Evolutionary conservation across 2,113 vertebrate genomes (phyloP).

Genomic region (Percina caprodes): DNA sequence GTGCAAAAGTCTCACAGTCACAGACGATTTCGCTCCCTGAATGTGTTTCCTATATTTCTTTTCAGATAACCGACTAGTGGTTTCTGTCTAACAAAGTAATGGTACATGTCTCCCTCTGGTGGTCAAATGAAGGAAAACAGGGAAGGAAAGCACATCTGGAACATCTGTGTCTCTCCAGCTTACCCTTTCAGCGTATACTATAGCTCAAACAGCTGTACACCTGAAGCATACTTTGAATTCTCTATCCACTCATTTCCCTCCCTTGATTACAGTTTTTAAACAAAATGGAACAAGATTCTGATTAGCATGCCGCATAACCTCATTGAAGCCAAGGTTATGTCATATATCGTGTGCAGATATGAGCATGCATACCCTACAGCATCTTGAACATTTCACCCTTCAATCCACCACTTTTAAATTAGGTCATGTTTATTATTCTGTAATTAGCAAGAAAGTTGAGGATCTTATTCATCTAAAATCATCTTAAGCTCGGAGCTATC

Average conservation of each 20-base stretch:
- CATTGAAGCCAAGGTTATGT: conserved; percentile 18
- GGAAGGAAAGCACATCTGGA: conserved; percentile 31
- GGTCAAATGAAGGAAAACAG: conserved; percentile 44
- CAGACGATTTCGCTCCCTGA: not conserved
- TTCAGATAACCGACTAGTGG: not conserved
- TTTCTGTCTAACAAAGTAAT: not conserved
- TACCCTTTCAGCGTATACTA: not conserved
- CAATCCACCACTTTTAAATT: conserved; percentile 9
- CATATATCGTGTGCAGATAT: conserved; percentile 42
- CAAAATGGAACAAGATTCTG: conserved; percentile 33
- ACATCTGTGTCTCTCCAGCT: conserved; percentile 36
- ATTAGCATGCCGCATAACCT: conserved; percentile 45
- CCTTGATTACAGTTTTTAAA: conserved; percentile 53
- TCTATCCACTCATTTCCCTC: not conserved
- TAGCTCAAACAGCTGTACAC: conserved; percentile 22
- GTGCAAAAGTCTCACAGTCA: not conserved
- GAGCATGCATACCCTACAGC: conserved; percentile 26
- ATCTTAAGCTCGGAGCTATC: not conserved
- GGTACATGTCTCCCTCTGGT: conserved; percentile 74
- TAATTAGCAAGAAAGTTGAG: conserved; percentile 17
- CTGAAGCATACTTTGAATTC: conserved; percentile 7
- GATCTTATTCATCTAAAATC: not conserved
- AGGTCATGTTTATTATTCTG: conserved; percentile 51
- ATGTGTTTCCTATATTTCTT: not conserved
- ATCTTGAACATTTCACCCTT: conserved; percentile 29